These are phyloP conservation scores for Ormyrus labotus DNA, from an alignment of 2,888 invertebrate species.

Conservation along the genomic window DNA sequence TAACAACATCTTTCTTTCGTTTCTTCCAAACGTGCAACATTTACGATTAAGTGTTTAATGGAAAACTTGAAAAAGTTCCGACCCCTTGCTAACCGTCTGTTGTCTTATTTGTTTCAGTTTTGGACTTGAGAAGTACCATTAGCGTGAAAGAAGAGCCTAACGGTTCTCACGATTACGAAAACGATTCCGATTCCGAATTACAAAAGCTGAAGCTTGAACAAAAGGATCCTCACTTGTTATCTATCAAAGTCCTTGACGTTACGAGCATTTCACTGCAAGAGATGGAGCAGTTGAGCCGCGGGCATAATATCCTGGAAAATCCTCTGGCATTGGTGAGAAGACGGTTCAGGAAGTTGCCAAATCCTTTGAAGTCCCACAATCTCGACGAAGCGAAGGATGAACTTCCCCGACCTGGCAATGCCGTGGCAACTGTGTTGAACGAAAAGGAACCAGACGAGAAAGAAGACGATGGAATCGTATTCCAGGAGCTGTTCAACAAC, in stretches of 20 bases:
- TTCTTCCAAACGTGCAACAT: constrained; percentile 36
- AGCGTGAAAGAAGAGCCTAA: constrained; percentile 36
- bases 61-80: neutral
- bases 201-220: constrained; percentile 14
- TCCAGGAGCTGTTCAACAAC: too few species aligned
- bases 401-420: constrained; percentile 47
- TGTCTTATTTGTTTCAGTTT: constrained; percentile 40
- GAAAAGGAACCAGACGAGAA: constrained; percentile 31
- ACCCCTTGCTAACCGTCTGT: neutral
- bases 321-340: constrained; percentile 30
- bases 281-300: constrained; percentile 48
- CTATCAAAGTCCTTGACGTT: constrained; percentile 50
- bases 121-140: constrained; percentile 9
- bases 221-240: constrained; percentile 1
- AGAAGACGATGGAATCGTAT: neutral
- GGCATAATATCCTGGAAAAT: constrained; percentile 41
- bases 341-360: neutral
- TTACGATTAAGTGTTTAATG: constrained; percentile 43
- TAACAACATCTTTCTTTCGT: constrained; percentile 35
- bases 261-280: constrained; percentile 53
- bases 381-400: neutral
- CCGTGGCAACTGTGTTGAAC: constrained; percentile 47
- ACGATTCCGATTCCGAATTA: neutral
- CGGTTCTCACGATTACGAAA: constrained; percentile 11
- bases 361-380: neutral